Base-by-base conservation (phyloP, 2,888 invertebrate genomes). In the Archips xylosteana region DNA sequence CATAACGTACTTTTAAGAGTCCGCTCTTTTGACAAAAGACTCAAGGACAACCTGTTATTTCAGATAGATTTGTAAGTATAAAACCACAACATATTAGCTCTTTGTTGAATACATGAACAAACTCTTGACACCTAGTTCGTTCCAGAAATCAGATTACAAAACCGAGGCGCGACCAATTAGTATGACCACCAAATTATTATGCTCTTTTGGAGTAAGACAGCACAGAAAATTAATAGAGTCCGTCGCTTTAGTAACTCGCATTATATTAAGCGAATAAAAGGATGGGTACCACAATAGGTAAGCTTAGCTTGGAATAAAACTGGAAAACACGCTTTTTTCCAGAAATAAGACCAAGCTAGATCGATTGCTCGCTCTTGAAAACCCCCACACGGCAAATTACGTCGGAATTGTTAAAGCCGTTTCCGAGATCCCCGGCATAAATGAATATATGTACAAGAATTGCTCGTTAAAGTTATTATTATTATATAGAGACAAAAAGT, bases 121-220 rank as follows among this genome's bases (percentile, higher is more conserved):
- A 9, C n/a, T 39, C 39, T 34, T 36, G 34, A 60, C 34, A 8
- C 36, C 12, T 13, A 12, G 12, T 13, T 13, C 36, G 34, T 60
- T 60, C 36, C 59, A 60, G 12, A 60, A 60, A 34, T 60, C 34
- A 36, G 10, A 60, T 54, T 10, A 54, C 54, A 54, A 23, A n/a
- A 51, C n/a, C n/a, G 15, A 51, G 15, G 15, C 51, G 51, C n/a
- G 51, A 51, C 51, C 6, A 15, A 51, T 51, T 51, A 15, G n/a
- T 15, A n/a, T 51, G 15, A 6, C 15, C 51, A 51, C 15, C 51
- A 6, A n/a, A 51, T n/a, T 51, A n/a, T 51, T 57, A 47, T 49
- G 49, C 49, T 49, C 49, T 49, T 49, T n/a, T 13, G n/a, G 15
- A 51, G 51, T 51, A 15, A 51, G 15, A 51, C 13, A 51, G 51